Conservation (phyloP, 2,888 invertebrate species). For the Eupithecia pulchellata region DNA sequence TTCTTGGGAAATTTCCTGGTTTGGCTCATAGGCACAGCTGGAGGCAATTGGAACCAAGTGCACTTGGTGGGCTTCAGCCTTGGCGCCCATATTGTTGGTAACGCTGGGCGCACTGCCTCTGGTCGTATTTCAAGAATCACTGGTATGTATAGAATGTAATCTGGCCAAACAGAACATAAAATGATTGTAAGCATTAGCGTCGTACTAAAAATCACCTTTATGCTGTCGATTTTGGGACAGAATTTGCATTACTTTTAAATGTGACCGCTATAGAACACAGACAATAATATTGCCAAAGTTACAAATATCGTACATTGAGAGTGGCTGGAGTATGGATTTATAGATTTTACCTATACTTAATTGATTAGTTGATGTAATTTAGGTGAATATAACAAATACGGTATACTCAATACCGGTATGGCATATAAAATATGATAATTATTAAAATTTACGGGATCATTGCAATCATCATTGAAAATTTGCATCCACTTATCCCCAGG, state of each 20-base stretch:
- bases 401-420: too few species aligned
- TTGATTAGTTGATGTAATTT: not conserved
- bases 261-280: not conserved
- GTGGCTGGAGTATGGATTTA: too few species aligned
- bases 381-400: too few species aligned
- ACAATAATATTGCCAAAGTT: too few species aligned
- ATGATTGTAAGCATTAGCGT: too few species aligned
- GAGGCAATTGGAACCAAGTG: conserved; percentile 69
- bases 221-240: too few species aligned
- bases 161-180: not conserved
- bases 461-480: too few species aligned
- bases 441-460: not conserved
- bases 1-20: conserved; percentile 70
- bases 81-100: conserved; percentile 77
- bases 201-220: too few species aligned
- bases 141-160: conserved; percentile 50
- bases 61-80: conserved; percentile 79
- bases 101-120: conserved; percentile 61
- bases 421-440: not conserved
- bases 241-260: not conserved
- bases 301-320: too few species aligned
- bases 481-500: conserved; percentile 44
- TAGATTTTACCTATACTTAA: too few species aligned
- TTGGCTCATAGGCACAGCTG: conserved; percentile 68
- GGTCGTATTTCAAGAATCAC: conserved; percentile 59